Conservation (phyloP, 1,140 invertebrate genomes). For the Myzus persicae region DNA sequence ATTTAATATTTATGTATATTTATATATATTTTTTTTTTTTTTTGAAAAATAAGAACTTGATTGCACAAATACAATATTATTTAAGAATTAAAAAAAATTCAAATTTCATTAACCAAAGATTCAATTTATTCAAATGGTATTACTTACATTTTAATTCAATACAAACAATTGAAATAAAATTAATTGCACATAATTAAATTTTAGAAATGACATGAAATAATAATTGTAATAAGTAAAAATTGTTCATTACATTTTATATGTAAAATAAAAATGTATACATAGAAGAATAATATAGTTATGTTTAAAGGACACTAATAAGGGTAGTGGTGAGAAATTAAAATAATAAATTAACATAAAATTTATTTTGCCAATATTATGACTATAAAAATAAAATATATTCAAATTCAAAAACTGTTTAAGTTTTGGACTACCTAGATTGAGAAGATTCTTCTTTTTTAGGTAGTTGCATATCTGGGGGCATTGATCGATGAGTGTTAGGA, state of each 20-base stretch:
- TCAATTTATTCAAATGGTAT: conserved; percentile 11
- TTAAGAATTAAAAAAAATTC: background rate
- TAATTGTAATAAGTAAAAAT: conserved; percentile 25
- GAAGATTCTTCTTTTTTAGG: conserved; percentile 62
- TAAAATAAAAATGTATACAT: conserved; percentile 4
- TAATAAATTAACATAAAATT: background rate
- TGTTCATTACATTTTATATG: background rate
- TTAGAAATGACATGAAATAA: conserved; percentile 18
- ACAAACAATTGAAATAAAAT: background rate
- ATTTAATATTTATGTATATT: background rate
- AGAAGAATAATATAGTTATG: conserved; percentile 20
- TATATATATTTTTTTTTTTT: background rate
- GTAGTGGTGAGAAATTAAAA: background rate
- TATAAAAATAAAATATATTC: conserved; percentile 15
- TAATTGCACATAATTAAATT: conserved; percentile 43
- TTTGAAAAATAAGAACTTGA: background rate
- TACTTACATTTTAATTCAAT: background rate
- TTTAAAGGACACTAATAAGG: background rate
- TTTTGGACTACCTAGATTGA: conserved; percentile 61
- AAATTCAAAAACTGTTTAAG: background rate
- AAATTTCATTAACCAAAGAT: background rate
- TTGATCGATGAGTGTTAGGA: conserved; percentile 42
- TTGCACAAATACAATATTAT: conserved; percentile 40
- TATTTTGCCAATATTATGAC: background rate
- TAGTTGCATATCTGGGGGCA: conserved; percentile 58